phyloP scores from a whole-genome alignment of 2,888 invertebrate genomes.

The Hirtodrosophila trivittata region DNA sequence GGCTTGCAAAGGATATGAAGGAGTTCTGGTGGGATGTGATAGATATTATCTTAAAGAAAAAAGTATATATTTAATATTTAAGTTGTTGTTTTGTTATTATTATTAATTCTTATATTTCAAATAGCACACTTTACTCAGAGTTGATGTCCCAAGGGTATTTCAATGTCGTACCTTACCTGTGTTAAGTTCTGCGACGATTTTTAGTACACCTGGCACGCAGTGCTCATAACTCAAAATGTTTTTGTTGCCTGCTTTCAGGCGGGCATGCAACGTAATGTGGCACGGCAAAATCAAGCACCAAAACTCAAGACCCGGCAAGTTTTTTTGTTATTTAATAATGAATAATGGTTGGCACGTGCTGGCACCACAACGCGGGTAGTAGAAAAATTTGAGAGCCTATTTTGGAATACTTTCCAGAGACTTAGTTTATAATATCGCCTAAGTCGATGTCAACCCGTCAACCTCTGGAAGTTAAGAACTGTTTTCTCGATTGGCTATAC shows the following conservation, averaged over 20 bases:
- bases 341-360: slow-evolving; percentile 80
- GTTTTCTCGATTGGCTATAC: no score
- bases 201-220: slow-evolving; percentile 74
- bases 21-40: no score
- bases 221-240: slow-evolving; percentile 73
- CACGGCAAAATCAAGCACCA: slow-evolving; percentile 69
- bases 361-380: slow-evolving; percentile 8
- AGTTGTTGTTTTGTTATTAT: no score
- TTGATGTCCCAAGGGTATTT: no score
- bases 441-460: no score
- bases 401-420: background rate
- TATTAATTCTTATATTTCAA: no score
- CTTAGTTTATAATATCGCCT: no score
- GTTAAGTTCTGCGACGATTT: background rate
- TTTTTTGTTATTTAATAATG: slow-evolving; percentile 70
- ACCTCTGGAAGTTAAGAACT: no score
- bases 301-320: slow-evolving; percentile 48
- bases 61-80: no score
- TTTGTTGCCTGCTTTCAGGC: slow-evolving; percentile 30
- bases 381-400: slow-evolving; percentile 7
- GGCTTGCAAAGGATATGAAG: no score
- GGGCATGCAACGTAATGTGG: slow-evolving; percentile 60
- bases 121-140: no score
- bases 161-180: background rate
- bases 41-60: no score